Base-by-base conservation (phyloP, 2,888 invertebrate genomes). In the Mythimna albipuncta region DNA sequence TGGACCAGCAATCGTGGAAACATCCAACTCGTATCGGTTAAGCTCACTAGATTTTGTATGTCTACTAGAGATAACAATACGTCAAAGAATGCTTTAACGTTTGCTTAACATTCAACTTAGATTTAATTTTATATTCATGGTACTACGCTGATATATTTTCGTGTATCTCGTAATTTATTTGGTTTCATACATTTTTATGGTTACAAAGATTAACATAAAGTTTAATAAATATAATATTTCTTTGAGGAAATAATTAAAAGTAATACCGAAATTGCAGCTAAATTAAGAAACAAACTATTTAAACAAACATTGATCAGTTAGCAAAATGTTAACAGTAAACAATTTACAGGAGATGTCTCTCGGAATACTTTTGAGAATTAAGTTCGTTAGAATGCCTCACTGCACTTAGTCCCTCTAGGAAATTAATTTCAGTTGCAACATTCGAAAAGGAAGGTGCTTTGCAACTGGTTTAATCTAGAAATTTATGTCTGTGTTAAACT, bases 1-100 rank as follows among this genome's bases (percentile, higher is more conserved):
- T 91, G 84, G 89, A 88, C 88, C 88, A 86, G 84, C 86, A 81
- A 85, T 72, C 78, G 69, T 71, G 65, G 69, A 69, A 64, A 64
- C 72, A 72, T 77, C 75, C 75, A 82, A 82, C 70, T 72, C 69
- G 78, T 76, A 69, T 81, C 47, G 73, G 64, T 41, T 26, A 85
- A 89, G 79, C 69, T 83, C 72, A 79, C 78, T 84, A 61, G 59
- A 74, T 74, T 85, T 83, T 73, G 64, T 66, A 54, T 64, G 54
- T 69, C 64, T 81, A 83, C 61, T 82, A 82, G 80, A 83, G 82
- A 81, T 79, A 68, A 77, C 82, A 81, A 83, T 81, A 84, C 76
- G 82, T 82, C 80, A 44, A 79, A 69, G 67, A 84, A 81, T 84
- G 65, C n/a, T 65, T 19, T 19, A 69, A 26, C 55, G 26, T 74